Evolutionary conservation across 53 echinoderm and acorn worm genomes (phyloP), one percentile per base, ranked within the genome.

Genomic region (Holothuria scabra): DNA sequence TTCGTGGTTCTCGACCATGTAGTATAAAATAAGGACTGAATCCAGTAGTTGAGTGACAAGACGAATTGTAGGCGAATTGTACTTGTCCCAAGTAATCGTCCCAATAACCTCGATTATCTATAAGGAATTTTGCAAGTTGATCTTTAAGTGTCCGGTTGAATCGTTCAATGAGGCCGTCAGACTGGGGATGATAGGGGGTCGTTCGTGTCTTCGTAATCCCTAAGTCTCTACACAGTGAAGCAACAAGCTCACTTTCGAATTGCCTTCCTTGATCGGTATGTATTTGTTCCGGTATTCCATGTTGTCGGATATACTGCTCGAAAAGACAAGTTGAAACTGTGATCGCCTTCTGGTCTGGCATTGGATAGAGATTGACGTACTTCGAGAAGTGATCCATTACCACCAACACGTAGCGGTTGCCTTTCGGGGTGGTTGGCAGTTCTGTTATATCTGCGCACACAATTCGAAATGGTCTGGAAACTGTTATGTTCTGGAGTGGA

Each of bases 371-470:
- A n/a, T n/a, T n/a, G n/a, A n/a, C n/a, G n/a, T n/a, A n/a, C n/a
- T n/a, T n/a, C n/a, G n/a, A n/a, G n/a, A n/a, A n/a, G n/a, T n/a
- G n/a, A n/a, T n/a, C n/a, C n/a, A n/a, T 83, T 0, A 86, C 87
- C 1, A 91, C 91, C 19, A 91, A 66, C 21, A 87, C 59, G 30
- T 91, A 91, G 9, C 81, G 44, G 56, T 91, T 67, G 16, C 91
- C 91, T 21, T 68, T 21, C 8, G 37, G 16, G 87, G n/a, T n/a
- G n/a, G n/a, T n/a, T n/a, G n/a, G n/a, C n/a, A n/a, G n/a, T n/a
- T n/a, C n/a, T n/a, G n/a, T 83, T 14, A 91, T 52, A 60, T 91
- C 91, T n/a, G 91, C 83, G 1, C 83, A 86, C 1, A 91, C 78
- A n/a, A 58, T 34, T 26, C 84, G 31, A 69, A 91, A 84, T 5